A percentile compares a stretch with the other conserved stretches of the same genome.
Evolutionary conservation across 2,113 vertebrate species (phyloP).

Genomic region (Stomatorhinus ivindoensis): DNA sequence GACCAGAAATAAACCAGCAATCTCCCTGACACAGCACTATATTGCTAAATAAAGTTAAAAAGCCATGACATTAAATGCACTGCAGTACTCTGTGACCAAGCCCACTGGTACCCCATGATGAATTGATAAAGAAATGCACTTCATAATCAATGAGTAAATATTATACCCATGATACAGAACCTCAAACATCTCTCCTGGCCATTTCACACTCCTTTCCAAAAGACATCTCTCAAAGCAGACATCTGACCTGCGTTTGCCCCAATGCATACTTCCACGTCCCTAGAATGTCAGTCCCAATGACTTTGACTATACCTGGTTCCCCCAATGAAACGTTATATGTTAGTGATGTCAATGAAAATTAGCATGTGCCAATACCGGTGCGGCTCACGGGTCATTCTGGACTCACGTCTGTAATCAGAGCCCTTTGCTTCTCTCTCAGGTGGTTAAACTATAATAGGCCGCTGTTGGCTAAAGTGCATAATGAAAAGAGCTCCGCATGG

Average conservation of each 20-base stretch:
- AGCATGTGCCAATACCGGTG: background rate
- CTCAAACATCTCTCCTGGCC: background rate
- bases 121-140: background rate
- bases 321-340: constrained; percentile 25
- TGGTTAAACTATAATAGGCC: constrained; percentile 26
- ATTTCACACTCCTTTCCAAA: background rate
- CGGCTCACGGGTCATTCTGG: background rate
- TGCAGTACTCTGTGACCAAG: background rate
- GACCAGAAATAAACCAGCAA: background rate
- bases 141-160: background rate
- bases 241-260: constrained; percentile 18
- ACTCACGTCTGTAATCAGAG: constrained; percentile 24
- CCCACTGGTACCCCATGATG: background rate
- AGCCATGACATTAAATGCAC: background rate
- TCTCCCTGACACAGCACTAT: background rate
- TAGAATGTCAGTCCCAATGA: constrained; percentile 32
- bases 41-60: background rate
- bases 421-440: constrained; percentile 16
- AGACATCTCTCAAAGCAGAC: background rate
- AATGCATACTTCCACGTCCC: constrained; percentile 13
- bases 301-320: constrained; percentile 7
- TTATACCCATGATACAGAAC: background rate
- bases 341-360: constrained; percentile 29
- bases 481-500: constrained; percentile 25
- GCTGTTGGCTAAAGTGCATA: constrained; percentile 16